Evolutionary conservation across 1,140 invertebrate species (phyloP).

Genomic region (Mamestra configurata): DNA sequence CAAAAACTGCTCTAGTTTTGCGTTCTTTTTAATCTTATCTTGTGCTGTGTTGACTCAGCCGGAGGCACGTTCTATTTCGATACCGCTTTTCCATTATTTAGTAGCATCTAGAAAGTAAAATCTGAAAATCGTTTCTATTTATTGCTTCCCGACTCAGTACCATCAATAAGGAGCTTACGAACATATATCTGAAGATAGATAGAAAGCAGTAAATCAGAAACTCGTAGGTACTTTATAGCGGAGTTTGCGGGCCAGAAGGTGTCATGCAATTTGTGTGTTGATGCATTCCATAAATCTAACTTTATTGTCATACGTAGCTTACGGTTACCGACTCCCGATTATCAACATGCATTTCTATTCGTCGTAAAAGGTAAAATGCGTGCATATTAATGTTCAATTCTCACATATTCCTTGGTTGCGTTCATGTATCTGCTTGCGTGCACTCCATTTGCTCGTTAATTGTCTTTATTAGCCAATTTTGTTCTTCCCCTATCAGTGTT

Average conservation of each 20-base stretch:
- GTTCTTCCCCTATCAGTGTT: slow-evolving; percentile 33
- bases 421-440: slow-evolving; percentile 14
- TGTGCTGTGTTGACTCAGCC: not conserved
- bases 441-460: slow-evolving; percentile 4
- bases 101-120: slow-evolving; percentile 17
- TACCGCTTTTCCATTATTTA: not conserved
- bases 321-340: slow-evolving; percentile 25
- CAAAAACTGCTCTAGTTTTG: slow-evolving; percentile 24
- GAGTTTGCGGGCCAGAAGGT: slow-evolving; percentile 31
- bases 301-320: slow-evolving; percentile 9
- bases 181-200: slow-evolving; percentile 26
- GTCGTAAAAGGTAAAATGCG: not conserved
- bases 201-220: slow-evolving; percentile 34
- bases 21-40: slow-evolving; percentile 24
- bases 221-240: slow-evolving; percentile 35
- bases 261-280: slow-evolving; percentile 41
- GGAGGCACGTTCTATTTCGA: slow-evolving; percentile 3
- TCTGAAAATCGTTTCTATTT: slow-evolving; percentile 13
- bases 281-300: slow-evolving; percentile 23
- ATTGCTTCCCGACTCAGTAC: slow-evolving; percentile 12
- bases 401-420: slow-evolving; percentile 8
- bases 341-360: slow-evolving; percentile 12
- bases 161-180: slow-evolving; percentile 32
- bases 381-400: not conserved
- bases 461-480: slow-evolving; percentile 13